phyloP scores from a whole-genome alignment of 1,140 invertebrate species.

The Drosophila lacertosa region DNA sequence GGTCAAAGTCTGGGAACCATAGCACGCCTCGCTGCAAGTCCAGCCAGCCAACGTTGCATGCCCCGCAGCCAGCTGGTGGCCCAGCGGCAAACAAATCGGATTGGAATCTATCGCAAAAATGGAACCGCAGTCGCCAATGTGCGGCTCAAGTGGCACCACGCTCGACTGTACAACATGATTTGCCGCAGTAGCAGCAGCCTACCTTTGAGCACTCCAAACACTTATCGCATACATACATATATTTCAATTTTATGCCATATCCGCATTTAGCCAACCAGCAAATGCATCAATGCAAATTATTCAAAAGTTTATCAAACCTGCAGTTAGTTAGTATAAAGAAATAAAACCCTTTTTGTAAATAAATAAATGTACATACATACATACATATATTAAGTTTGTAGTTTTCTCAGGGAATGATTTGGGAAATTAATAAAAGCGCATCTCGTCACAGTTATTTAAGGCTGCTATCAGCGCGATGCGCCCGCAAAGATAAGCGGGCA shows the following conservation, averaged over 20 bases:
- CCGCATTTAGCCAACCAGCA: conserved; percentile 4
- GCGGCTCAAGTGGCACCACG: conserved; percentile 50
- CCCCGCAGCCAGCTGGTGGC: background rate
- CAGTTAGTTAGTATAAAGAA: background rate
- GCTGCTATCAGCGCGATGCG: background rate
- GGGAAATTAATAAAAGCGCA: background rate
- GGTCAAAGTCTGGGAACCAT: conserved; percentile 27
- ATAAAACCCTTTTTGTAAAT: too few species aligned
- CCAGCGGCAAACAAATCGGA: conserved; percentile 6
- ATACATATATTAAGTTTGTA: background rate
- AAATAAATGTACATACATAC: background rate
- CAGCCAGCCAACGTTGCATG: conserved; percentile 18
- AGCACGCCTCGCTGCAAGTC: conserved; percentile 21
- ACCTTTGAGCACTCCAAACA: conserved; percentile 19
- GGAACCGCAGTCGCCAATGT: conserved; percentile 57
- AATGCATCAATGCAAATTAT: conserved; percentile 24
- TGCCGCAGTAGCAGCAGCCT: conserved; percentile 23
- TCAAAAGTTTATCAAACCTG: conserved; percentile 11
- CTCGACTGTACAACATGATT: conserved; percentile 74
- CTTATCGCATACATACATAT: conserved; percentile 24
- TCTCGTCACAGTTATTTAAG: background rate
- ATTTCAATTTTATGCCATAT: conserved; percentile 21
- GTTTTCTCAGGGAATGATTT: background rate
- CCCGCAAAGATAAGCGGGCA: background rate
- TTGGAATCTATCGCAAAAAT: conserved; percentile 55